Base-by-base conservation (phyloP, 2,113 vertebrate genomes). In the Sphaerodactylus townsendi region DNA sequence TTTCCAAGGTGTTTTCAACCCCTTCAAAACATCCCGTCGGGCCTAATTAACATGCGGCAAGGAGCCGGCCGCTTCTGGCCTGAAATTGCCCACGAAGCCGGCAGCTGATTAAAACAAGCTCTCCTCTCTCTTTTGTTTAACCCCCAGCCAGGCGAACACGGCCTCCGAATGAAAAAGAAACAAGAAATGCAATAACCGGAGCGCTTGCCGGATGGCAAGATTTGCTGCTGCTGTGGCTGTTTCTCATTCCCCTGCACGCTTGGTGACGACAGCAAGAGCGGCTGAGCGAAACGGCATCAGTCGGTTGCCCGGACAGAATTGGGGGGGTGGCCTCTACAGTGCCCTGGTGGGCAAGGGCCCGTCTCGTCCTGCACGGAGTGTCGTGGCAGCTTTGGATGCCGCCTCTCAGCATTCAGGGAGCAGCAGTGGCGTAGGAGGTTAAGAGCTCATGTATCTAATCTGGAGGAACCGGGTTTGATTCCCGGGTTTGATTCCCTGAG, bases 61-160 rank as follows among this genome's bases (percentile, higher is more conserved):
- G 35, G 21, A 53, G 35, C 37, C 39, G 33, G 17, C 0, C 0
- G 10, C 4, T 15, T 30, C 80, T 62, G 17, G 0, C 10, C 11
- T 1, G 21, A 78, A 64, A 10, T 72, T 71, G 69, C 2, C 41
- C 79, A 82, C n/a, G 3, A 39, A 2, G 33, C 56, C 62, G 83
- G 75, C 2, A 28, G 9, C 28, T 19, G 48, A 17, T 75, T 73
- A 14, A 72, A 85, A 46, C 11, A 3, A n/a, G 1, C 25, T 14
- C 59, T 10, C 50, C n/a, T 25, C 17, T 50, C 35, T n/a, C 41
- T 48, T 21, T 56, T 10, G 13, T 28, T 23, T 28, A 25, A 35
- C 44, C 46, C 10, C 3, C 25, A 78, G 73, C 76, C 50, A 0
- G 17, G 68, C 11, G 21, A 70, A 53, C 19, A 2, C 9, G 15